Evolutionary conservation across 1,140 invertebrate species (phyloP), one percentile per base, ranked within the genome.

Genomic region (Euwallacea fornicatus): DNA sequence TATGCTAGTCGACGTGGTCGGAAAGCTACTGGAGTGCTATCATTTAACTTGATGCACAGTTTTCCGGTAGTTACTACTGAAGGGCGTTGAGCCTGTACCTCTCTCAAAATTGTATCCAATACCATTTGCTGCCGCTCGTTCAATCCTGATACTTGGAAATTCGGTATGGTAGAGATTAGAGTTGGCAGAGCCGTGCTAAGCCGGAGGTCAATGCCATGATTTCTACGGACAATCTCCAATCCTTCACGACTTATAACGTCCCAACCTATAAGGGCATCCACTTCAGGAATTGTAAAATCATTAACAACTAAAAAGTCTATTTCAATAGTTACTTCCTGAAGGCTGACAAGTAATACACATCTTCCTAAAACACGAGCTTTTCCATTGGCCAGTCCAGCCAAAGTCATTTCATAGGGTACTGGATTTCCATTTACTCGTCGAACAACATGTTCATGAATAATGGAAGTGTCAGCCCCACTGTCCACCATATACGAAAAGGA

Each of bases 1-100:
- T 74, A 69, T 46, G 74, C 65, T 43, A 74, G 42, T 6, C 15
- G 55, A 56, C 67, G 66, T 9, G 74, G 69, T 43, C 63, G 53
- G 50, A 69, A 69, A 10, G 66, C 70, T 9, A 74, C 66, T 0
- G 73, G 73, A 54, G 21, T 62, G 7, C 54, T 15, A 53, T 60
- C 64, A 21, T 61, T 59, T 21, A 72, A 42, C 6, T n/a, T 46
- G 13, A 72, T 72, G 15, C 11, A 60, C 56, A 72, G 41, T 9
- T 72, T 13, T 42, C 70, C 63, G 42, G 70, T 72, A 3, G 42
- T 21, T 60, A 68, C 58, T 33, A 16, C 55, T 6, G 55, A 13
- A 21, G 55, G 42, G 10, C 13, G 7, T 21, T 60, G 9, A 11
- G 21, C 21, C n/a, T 11, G 47, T 2, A 42, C 16, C 11, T 46